Percentiles rank a stretch among this genome's conserved stretches.
Evolutionary conservation across 1,140 invertebrate genomes (phyloP).

Genomic region (Chrysomallon squamiferum): DNA sequence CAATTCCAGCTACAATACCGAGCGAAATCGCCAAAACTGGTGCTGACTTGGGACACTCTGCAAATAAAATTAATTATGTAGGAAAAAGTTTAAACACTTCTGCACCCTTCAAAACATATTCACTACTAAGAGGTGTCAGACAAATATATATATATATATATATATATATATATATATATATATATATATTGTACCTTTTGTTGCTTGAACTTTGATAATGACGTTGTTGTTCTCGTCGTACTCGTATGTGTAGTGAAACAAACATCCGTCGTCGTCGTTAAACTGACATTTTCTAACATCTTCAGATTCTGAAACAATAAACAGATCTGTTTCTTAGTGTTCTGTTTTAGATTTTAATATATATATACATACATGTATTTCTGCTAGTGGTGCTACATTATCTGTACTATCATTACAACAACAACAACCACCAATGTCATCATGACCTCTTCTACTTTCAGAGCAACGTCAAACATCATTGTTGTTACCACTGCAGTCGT

Average conservation of each 20-base stretch:
- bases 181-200: too few relatives aligned
- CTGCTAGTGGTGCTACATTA: too few relatives aligned
- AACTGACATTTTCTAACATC: slow-evolving; percentile 15
- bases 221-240: slow-evolving; percentile 45
- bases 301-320: slow-evolving; percentile 14
- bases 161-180: too few relatives aligned
- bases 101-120: background rate
- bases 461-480: too few relatives aligned
- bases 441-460: too few relatives aligned
- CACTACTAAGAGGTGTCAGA: background rate
- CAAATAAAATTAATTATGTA: too few relatives aligned
- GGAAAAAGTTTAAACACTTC: background rate
- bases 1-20: slow-evolving; percentile 22
- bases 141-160: too few relatives aligned
- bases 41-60: slow-evolving; percentile 61
- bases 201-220: slow-evolving; percentile 51
- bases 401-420: too few relatives aligned
- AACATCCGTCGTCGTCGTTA: slow-evolving; percentile 63
- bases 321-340: background rate
- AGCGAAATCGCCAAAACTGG: slow-evolving; percentile 22
- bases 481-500: too few relatives aligned
- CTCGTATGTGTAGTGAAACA: slow-evolving; percentile 63
- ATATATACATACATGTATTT: too few relatives aligned
- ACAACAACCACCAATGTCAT: too few relatives aligned
- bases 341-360: too few relatives aligned